Base-by-base conservation (phyloP, 2,113 vertebrate genomes). In the Odontophorus gujanensis region DNA sequence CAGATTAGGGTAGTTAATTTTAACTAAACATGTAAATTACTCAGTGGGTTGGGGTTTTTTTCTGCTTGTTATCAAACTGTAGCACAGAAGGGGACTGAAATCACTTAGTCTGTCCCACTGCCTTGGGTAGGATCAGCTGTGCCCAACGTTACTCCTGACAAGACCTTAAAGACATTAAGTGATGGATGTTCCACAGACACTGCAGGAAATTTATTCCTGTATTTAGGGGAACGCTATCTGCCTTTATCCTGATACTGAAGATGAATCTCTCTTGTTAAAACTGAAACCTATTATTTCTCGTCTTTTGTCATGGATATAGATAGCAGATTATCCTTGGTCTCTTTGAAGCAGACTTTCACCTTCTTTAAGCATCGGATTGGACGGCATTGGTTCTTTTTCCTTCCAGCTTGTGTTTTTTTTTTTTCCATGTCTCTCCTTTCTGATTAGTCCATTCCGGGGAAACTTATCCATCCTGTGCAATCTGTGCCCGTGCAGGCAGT, bases 1-100 rank as follows among this genome's bases (percentile, higher is more conserved):
- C 74, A 85, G 75, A 94, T 83, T 22, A 83, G 42, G 58, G 66
- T 4, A 86, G 74, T 76, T 89, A 95, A 87, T 89, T 91, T 92
- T 91, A 96, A 87, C 81, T 81, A 85, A 84, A 75, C 36, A 65
- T 85, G n/a, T 89, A 91, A 89, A 89, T 68, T 85, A 55, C 32
- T 50, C 4, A 10, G 43, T 13, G 47, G 19, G 66, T n/a, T 26
- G 11, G 30, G 10, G 6, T 4, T 53, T 63, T 50, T 48, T 40
- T 61, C 20, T 92, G 42, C 62, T 68, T 61, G 5, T 58, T 76
- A n/a, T 14, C 24, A 61, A 65, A 51, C 32, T 40, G 18, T 63
- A 68, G 55, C 61, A 55, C 32, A 78, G 40, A 51, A 84, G 11
- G 6, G 19, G 43, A 72, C 57, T 84, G 61, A 74, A 81, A 72